Base-by-base conservation (phyloP, 2,888 invertebrate genomes). In the Lypha dubia region DNA sequence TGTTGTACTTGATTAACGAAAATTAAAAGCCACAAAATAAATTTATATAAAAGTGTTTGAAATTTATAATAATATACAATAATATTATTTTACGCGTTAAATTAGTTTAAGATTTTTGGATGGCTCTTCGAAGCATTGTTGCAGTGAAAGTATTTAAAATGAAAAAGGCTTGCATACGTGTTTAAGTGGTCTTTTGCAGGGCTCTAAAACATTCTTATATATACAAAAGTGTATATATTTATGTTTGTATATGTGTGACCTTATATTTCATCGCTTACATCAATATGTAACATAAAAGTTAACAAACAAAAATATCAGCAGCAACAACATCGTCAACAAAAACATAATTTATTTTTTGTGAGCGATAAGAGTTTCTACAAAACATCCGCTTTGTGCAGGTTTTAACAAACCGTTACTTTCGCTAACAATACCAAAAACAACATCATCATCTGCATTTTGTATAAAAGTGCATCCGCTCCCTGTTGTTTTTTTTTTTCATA, bases 331-430 rank as follows among this genome's bases (percentile, higher is more conserved):
- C n/a, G 67, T 49, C 35, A 3, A 51, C 58, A 63, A 68, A 70
- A 81, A 70, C 81, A 81, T 56, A 46, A 62, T 70, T 70, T 73
- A 81, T 70, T 75, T 62, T 75, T 62, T 53, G 24, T 65, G 5
- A 22, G 32, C 81, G 75, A 82, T 76, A 70, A 82, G 56, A 76
- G 81, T 58, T 58, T 63, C 22, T 41, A 24, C 44, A 32, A 68
- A 75, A 76, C 81, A 76, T 82, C 70, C 70, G 81, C 56, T 63
- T 56, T 65, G 75, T 63, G 75, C 65, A 75, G 76, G 75, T 56
- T 70, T 70, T 82, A 70, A 65, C 76, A 76, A 76, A 76, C 56
- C 75, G 63, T 82, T 82, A 82, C 81, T 76, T 82, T 76, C 70
- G 58, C 58, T 60, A 80, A 65, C 67, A 56, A 67, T 49, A 67